Evolutionary conservation across 2,888 invertebrate species (phyloP), one percentile per base, ranked within the genome.

Genomic region (Rugalucina vietnamica): DNA sequence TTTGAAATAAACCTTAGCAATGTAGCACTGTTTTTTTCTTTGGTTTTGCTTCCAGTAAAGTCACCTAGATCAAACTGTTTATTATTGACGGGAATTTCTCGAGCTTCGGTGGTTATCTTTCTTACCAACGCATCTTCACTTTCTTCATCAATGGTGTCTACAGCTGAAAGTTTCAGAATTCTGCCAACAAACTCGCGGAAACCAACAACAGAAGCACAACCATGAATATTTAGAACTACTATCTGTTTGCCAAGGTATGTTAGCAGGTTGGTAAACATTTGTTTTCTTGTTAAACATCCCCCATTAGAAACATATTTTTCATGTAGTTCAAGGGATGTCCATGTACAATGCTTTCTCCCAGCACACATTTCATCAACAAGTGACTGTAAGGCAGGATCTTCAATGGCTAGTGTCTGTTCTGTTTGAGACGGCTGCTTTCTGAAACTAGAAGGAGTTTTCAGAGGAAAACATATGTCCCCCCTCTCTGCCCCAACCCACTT

Each of bases 111-210:
- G 24, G 60, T 60, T 29, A 60, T 60, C 60, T 60, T 60, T 60
- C 60, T 60, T 8, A 60, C 60, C 29, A 60, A 60, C 8, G 29
- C 43, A 43, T 43, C 43, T 18, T 43, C 43, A 12, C 43, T 12
- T 43, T 43, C 43, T 43, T 75, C 75, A 36, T 76, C 60, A 57
- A 14, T 54, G 10, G 49, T 32, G 24, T 57, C 74, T 32, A 74
- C 10, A 57, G 27, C 18, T 18, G 76, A 76, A 57, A 76, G 49
- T 36, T 76, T 76, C 54, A 76, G 29, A 36, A 57, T 76, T 32
- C 29, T 76, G n/a, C 76, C 32, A 36, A 76, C 76, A 76, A 50
- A 76, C 57, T 76, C 76, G n/a, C 76, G 57, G 37, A 76, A 76
- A 57, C 76, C 76, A 34, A 76, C 76, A 57, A 76, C 32, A 32